These are phyloP conservation scores for Xiphorhynchus erythropygius DNA, from an alignment of 2,797 vertebrate species.

Conservation along the genomic window DNA sequence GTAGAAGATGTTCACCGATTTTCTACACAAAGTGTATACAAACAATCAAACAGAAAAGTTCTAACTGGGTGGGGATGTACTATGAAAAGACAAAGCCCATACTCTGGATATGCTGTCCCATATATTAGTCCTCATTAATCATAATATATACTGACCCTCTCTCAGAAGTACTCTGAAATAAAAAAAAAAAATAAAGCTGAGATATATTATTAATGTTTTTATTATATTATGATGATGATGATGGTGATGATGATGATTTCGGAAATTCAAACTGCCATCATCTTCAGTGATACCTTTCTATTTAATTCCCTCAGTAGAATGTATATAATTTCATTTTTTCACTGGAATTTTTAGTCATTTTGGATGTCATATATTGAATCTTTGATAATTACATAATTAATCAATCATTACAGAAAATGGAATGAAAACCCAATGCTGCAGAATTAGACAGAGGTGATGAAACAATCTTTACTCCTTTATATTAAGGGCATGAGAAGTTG, in stretches of 20 bases:
- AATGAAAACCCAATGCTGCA: not conserved
- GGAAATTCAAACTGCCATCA: not conserved
- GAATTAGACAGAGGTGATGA: not conserved
- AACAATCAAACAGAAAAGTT: fast-evolving
- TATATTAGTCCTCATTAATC: not conserved
- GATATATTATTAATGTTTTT: not conserved
- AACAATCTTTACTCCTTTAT: not conserved
- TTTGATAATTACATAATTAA: not conserved
- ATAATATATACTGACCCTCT: not conserved
- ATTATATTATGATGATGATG: not conserved
- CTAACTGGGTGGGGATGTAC: not conserved
- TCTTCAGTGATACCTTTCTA: not conserved
- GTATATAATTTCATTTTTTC: not conserved
- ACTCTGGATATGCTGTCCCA: not conserved
- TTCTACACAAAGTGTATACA: not conserved
- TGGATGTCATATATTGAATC: not conserved
- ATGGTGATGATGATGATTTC: not conserved
- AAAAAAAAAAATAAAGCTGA: not conserved
- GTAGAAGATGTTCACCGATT: not conserved
- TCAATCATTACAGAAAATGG: not conserved
- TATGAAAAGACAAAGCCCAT: not conserved
- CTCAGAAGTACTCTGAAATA: not conserved
- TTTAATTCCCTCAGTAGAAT: not conserved
- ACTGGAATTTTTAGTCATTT: not conserved
- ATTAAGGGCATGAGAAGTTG: not conserved